Percentiles rank a stretch among this genome's conserved stretches.
These are phyloP conservation scores for Irena cyanogastra DNA, from an alignment of 2,113 vertebrate species.

Conservation along the genomic window DNA sequence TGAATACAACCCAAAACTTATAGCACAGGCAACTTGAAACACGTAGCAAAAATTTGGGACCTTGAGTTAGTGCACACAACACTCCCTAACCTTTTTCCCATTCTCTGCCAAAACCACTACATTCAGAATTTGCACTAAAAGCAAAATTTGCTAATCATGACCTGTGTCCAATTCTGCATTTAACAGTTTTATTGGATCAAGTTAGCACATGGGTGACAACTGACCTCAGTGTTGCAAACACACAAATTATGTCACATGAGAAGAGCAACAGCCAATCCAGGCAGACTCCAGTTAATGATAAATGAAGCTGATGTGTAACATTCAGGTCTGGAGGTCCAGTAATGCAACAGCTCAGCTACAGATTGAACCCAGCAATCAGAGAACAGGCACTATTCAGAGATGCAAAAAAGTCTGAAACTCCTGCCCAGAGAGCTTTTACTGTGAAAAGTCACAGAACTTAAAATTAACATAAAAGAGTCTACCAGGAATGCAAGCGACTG, in stretches of 20 bases:
- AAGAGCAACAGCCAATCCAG: background rate
- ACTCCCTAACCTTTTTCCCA: background rate
- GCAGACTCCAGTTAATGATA: background rate
- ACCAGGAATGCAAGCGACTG: background rate
- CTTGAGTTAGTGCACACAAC: background rate
- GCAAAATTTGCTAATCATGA: background rate
- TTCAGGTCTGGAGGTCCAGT: background rate
- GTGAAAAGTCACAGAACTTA: background rate
- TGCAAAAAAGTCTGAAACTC: background rate
- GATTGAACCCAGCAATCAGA: background rate
- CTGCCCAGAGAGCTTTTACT: background rate
- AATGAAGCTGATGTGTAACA: background rate
- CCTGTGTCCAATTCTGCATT: background rate
- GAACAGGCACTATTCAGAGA: fast-evolving
- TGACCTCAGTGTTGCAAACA: background rate
- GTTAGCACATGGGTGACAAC: background rate
- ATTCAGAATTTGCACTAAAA: background rate
- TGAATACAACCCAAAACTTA: background rate
- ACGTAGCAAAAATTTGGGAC: background rate
- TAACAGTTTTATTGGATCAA: background rate
- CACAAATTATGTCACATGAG: fast-evolving
- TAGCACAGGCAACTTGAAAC: background rate
- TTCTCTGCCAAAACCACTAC: background rate
- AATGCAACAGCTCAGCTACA: background rate
- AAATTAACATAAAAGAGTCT: background rate